These are phyloP conservation scores for Monoplex corrugatus DNA, from an alignment of 2,888 invertebrate genomes.

Conservation along the genomic window DNA sequence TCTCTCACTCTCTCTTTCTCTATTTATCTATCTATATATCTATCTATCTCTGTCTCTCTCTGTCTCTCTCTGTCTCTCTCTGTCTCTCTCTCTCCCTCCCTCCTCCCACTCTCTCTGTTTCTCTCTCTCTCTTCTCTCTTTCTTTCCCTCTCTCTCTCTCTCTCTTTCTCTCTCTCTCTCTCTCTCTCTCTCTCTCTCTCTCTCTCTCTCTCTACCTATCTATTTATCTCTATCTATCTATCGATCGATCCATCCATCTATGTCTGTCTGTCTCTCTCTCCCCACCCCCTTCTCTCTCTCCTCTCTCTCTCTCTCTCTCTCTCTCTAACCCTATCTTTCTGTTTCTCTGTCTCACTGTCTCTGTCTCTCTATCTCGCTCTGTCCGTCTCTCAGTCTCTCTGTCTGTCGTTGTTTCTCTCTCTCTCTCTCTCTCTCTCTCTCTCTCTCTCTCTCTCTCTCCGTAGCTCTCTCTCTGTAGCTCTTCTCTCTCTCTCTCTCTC, in stretches of 20 bases:
- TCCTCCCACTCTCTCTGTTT: neutral
- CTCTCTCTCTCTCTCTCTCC: neutral
- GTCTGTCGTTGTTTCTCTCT: neutral
- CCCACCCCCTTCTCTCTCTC: too few species aligned
- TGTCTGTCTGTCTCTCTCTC: too few species aligned
- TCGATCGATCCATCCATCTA: too few species aligned
- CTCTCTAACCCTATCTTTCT: neutral
- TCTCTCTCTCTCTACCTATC: neutral
- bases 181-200: conserved; percentile 15
- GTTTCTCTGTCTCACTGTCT: neutral
- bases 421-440: neutral
- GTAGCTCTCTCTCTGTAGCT: neutral
- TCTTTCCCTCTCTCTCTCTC: neutral
- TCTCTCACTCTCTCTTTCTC: neutral
- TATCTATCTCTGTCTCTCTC: neutral
- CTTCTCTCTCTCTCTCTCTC: neutral
- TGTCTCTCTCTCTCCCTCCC: neutral
- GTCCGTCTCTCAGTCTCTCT: neutral
- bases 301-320: conserved; percentile 17
- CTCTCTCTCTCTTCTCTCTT: neutral
- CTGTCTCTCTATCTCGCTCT: neutral
- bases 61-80: neutral
- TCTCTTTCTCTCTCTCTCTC: neutral
- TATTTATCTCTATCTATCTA: too few species aligned
- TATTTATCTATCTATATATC: neutral